These are phyloP conservation scores for Danio rerio DNA, from an alignment of 2,113 vertebrate genomes.

Conservation along the genomic window DNA sequence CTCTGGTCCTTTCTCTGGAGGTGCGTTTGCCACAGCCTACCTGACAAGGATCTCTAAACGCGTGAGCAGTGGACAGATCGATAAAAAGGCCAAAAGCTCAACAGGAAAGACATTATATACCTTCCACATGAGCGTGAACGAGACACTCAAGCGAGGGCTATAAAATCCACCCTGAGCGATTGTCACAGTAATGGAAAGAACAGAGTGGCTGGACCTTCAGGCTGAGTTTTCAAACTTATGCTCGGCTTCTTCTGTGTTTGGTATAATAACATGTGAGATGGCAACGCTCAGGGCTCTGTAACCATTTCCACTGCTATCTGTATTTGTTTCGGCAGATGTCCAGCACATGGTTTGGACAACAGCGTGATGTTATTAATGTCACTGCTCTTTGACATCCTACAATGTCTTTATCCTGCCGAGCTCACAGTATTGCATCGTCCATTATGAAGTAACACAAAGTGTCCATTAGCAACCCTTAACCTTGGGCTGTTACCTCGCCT, in stretches of 20 bases:
- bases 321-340: neutral
- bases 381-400: slow-evolving; percentile 16
- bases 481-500: neutral
- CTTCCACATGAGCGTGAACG: slow-evolving; percentile 38
- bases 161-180: slow-evolving; percentile 32
- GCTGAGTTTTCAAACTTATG: neutral
- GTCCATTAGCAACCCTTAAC: slow-evolving; percentile 32
- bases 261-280: neutral
- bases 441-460: slow-evolving; percentile 28
- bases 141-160: slow-evolving; percentile 13
- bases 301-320: neutral
- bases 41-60: slow-evolving; percentile 63
- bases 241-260: neutral
- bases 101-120: slow-evolving; percentile 56
- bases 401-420: slow-evolving; percentile 18
- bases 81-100: slow-evolving; percentile 54
- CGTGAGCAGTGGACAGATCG: slow-evolving; percentile 46
- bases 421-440: slow-evolving; percentile 26
- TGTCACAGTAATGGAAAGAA: slow-evolving; percentile 40
- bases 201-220: neutral
- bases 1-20: slow-evolving; percentile 35
- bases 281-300: neutral
- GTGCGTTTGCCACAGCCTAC: slow-evolving; percentile 53
- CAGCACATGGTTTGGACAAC: neutral
- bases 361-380: slow-evolving; percentile 14